phyloP scores from a whole-genome alignment of 2,113 vertebrate genomes.

The Alectura lathami region DNA sequence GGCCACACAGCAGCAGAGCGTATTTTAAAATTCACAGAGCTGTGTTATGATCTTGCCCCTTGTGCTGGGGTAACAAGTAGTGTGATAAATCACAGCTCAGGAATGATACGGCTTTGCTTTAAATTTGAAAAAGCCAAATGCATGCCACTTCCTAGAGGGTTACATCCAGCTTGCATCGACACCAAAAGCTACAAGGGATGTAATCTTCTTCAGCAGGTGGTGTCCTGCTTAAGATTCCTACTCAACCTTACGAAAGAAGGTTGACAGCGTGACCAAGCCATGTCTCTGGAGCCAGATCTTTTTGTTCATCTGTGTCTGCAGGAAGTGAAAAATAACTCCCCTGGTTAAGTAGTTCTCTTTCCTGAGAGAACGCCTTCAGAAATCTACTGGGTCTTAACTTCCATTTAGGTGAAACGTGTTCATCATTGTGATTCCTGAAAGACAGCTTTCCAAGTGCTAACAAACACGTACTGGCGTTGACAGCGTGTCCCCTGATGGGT shows the following conservation, averaged over 20 bases:
- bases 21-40: not conserved
- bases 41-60: fast-evolving
- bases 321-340: not conserved
- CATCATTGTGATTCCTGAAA: not conserved
- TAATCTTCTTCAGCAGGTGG: fast-evolving
- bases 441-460: not conserved
- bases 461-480: not conserved
- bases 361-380: not conserved
- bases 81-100: not conserved
- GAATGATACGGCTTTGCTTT: not conserved
- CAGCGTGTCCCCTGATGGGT: fast-evolving
- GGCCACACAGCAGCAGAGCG: fast-evolving
- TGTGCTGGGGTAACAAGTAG: not conserved
- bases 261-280: fast-evolving
- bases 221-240: not conserved
- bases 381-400: not conserved
- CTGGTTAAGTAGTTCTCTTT: not conserved
- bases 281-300: not conserved
- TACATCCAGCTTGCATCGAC: not conserved
- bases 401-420: not conserved
- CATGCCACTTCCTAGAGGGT: fast-evolving
- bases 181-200: too few relatives aligned
- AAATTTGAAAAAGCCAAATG: not conserved
- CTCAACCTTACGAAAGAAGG: not conserved
- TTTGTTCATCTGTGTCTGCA: not conserved